Conservation (phyloP, 1,140 invertebrate genomes). For the Drosophila cardini region DNA sequence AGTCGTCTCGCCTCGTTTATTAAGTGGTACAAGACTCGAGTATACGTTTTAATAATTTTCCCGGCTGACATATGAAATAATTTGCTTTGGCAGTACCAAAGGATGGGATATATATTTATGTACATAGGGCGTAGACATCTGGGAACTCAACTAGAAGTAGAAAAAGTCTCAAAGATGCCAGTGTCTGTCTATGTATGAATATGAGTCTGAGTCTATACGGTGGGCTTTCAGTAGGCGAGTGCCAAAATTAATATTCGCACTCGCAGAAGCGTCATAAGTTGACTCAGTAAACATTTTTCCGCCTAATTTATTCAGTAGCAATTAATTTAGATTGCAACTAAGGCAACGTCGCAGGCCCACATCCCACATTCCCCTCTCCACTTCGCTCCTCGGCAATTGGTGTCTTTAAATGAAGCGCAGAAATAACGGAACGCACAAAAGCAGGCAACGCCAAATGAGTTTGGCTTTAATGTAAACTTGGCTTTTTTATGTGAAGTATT, state of each 20-base stretch:
- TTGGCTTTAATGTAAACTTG: constrained; percentile 52
- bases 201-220: not conserved
- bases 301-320: constrained; percentile 81
- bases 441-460: constrained; percentile 38
- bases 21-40: constrained; percentile 13
- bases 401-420: constrained; percentile 34
- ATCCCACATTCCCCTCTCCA: not conserved
- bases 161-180: constrained; percentile 6
- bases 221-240: constrained; percentile 22
- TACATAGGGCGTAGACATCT: constrained; percentile 15
- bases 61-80: constrained; percentile 76
- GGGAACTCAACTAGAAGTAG: constrained; percentile 21
- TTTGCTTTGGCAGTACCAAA: constrained; percentile 63
- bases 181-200: not conserved
- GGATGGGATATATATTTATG: constrained; percentile 9
- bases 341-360: constrained; percentile 49
- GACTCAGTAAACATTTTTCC: constrained; percentile 78
- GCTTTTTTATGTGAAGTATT: constrained; percentile 34
- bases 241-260: constrained; percentile 76
- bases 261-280: constrained; percentile 77
- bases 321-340: constrained; percentile 82
- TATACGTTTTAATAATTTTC: constrained; percentile 76
- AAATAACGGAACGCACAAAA: constrained; percentile 34
- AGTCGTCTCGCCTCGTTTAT: constrained; percentile 49
- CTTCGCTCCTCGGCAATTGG: constrained; percentile 1